Evolutionary conservation across 2,113 vertebrate genomes (phyloP), one percentile per base, ranked within the genome.

Genomic region (Merops nubicus): DNA sequence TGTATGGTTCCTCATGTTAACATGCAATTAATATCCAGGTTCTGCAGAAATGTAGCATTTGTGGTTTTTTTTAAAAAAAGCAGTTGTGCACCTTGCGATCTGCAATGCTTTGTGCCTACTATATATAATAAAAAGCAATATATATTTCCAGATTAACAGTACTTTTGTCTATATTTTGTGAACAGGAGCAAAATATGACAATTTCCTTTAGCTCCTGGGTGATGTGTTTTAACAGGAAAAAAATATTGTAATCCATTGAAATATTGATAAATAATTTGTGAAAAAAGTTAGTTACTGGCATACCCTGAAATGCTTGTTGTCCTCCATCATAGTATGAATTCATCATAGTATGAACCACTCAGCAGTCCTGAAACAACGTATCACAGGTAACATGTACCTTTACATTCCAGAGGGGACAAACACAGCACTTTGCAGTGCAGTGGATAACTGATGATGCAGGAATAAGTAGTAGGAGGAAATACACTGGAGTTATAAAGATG

Each of bases 261-360:
- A 94, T 45, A 57, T 20, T 89, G 43, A 89, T 78, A 85, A 94
- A 86, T 82, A 86, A 90, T n/a, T 86, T 43, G 36, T 85, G 43
- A 47, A 79, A 83, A 90, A 85, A 29, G 31, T 85, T 80, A 57
- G 36, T 76, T 50, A 15, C 29, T 72, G 56, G n/a, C 40, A 26
- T 70, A 33, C n/a, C 51, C 63, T 63, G 43, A 88, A 75, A 74
- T 34, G 48, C 10, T 34, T 86, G 31, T 72, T 92, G 34, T 84
- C 42, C 67, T 38, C 47, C 38, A 29, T 54, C 50, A 8, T 31
- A 47, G 75, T 56, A 57, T 81, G 47, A 56, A 38, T 94, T 70
- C 51, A 45, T 74, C 63, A 25, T 48, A 34, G 42, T n/a, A 34
- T 94, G 81, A 92, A 63, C 96, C 93, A 93, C n/a, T 88, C 57